phyloP scores from a whole-genome alignment of 2,113 vertebrate species.

The Eudyptes chrysolophus region DNA sequence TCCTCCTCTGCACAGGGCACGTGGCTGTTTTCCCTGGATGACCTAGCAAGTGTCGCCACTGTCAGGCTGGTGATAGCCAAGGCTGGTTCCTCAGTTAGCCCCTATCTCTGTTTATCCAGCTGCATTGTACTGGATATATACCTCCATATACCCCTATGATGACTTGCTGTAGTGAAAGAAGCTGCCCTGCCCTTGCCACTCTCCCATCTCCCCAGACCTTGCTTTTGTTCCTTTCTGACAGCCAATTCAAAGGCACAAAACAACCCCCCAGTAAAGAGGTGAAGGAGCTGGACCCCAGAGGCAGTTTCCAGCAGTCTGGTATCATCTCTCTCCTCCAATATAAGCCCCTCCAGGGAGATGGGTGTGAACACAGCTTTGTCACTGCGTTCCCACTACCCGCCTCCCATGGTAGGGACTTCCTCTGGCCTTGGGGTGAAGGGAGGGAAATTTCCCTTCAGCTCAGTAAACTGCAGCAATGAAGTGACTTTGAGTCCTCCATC shows the following conservation, averaged over 20 bases:
- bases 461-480: neutral
- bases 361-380: neutral
- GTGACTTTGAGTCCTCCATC: conserved; percentile 36
- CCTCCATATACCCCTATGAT: neutral
- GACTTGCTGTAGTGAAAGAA: neutral
- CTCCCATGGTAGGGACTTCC: neutral
- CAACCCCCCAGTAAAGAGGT: neutral
- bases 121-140: neutral
- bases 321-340: neutral
- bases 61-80: neutral
- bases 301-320: neutral
- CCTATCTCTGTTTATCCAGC: neutral
- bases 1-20: neutral
- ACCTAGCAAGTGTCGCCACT: neutral
- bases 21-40: neutral
- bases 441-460: neutral
- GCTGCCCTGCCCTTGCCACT: neutral
- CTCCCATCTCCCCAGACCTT: neutral
- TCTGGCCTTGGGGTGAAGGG: neutral
- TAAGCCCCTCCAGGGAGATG: neutral
- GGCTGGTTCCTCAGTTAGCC: neutral
- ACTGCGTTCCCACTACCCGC: neutral
- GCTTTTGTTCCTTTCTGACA: neutral
- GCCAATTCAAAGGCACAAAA: neutral
- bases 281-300: neutral